These are phyloP conservation scores for Heterohyrax brucei DNA, from an alignment of 2,797 vertebrate genomes.

Conservation along the genomic window DNA sequence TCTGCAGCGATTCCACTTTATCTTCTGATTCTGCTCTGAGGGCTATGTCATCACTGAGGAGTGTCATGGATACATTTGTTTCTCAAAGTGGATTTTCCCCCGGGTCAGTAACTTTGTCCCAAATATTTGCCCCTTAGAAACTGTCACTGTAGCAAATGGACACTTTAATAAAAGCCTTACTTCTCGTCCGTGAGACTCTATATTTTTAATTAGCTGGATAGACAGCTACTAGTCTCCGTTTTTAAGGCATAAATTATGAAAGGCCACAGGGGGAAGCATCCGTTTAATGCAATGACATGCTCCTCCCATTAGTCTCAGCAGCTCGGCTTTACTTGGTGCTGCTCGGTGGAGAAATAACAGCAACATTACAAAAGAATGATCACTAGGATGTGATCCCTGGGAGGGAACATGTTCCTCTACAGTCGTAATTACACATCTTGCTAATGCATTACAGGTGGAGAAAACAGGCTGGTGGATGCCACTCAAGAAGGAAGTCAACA, in stretches of 20 bases:
- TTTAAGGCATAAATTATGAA: conserved; percentile 83
- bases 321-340: conserved; percentile 64
- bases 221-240: conserved; percentile 78
- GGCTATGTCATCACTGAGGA: conserved; percentile 26
- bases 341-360: conserved; percentile 75
- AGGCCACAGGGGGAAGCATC: conserved; percentile 60
- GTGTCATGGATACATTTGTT: conserved; percentile 68
- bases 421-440: not conserved
- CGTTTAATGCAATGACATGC: conserved; percentile 70
- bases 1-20: not conserved
- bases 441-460: not conserved
- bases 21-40: not conserved
- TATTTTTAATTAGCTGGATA: conserved; percentile 86
- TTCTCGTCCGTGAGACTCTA: conserved; percentile 79
- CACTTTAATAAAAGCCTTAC: conserved; percentile 74
- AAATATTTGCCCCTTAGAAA: conserved; percentile 81
- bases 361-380: conserved; percentile 57
- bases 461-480: not conserved
- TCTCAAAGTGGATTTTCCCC: conserved; percentile 83
- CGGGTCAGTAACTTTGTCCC: conserved; percentile 72
- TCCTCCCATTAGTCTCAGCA: conserved; percentile 79
- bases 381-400: conserved; percentile 9
- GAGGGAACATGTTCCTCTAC: conserved; percentile 13
- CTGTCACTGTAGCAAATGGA: conserved; percentile 79
- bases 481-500: conserved; percentile 43